A percentile compares a stretch with the other conserved stretches of the same genome.
phyloP scores from a whole-genome alignment of 92 coral and sea anemone species.

The Porites evermanni region DNA sequence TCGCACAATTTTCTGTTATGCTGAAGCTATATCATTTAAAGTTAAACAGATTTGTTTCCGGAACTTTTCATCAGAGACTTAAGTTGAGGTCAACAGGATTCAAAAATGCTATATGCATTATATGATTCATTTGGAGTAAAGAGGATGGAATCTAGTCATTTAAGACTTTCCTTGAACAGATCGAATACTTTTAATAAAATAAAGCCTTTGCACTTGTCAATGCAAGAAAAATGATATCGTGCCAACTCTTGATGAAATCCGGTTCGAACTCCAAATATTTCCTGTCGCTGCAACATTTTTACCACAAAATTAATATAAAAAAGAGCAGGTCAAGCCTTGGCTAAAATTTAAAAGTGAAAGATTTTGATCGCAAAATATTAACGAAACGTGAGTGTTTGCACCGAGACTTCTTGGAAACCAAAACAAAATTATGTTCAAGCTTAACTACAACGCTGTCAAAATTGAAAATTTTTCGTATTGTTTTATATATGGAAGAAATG shows the following conservation, averaged over 20 bases:
- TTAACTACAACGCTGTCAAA: too few species aligned
- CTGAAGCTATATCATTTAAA: neutral
- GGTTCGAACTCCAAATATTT: neutral
- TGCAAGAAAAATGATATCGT: too few species aligned
- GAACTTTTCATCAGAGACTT: neutral
- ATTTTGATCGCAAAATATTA: neutral
- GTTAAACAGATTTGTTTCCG: neutral
- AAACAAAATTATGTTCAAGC: too few species aligned
- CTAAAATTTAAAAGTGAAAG: neutral
- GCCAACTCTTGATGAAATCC: neutral
- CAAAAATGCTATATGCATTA: neutral
- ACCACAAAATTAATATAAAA: neutral
- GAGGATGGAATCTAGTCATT: too few species aligned
- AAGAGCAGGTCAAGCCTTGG: neutral
- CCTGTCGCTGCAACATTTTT: too few species aligned
- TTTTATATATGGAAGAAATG: too few species aligned
- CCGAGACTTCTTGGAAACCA: neutral
- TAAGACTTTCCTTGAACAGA: neutral
- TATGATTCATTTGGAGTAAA: neutral
- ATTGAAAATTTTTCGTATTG: neutral
- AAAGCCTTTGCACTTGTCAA: too few species aligned
- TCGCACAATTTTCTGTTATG: neutral
- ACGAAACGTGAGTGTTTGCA: neutral
- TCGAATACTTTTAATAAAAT: neutral
- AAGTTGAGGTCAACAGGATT: neutral